These are phyloP conservation scores for Pimephales promelas DNA, from an alignment of 2,113 vertebrate species.

Conservation along the genomic window DNA sequence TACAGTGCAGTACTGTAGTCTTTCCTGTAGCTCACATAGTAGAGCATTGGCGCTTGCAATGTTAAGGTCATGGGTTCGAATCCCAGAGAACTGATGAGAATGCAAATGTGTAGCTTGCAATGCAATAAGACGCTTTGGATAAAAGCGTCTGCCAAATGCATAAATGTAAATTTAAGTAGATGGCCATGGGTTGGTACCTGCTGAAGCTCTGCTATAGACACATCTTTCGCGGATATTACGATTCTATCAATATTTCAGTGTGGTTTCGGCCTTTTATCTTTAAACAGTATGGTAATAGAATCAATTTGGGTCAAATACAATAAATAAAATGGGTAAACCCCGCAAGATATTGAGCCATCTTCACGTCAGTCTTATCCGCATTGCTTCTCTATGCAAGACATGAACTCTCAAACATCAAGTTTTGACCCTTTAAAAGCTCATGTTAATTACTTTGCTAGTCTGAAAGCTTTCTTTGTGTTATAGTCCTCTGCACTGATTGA, in stretches of 20 bases:
- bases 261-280: constrained; percentile 18
- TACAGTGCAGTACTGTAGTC: too few species aligned
- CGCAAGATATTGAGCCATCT: background rate
- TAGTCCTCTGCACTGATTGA: constrained; percentile 42
- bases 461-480: constrained; percentile 44
- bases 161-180: too few species aligned
- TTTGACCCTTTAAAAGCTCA: constrained; percentile 49
- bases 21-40: too few species aligned
- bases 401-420: background rate
- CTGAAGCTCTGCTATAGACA: background rate
- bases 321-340: constrained; percentile 21
- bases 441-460: constrained; percentile 32
- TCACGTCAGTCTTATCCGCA: constrained; percentile 2
- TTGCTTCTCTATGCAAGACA: constrained; percentile 1
- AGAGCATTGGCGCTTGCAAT: too few species aligned
- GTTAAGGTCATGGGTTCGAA: too few species aligned
- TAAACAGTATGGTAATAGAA: background rate
- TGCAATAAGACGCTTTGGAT: too few species aligned
- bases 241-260: constrained; percentile 28
- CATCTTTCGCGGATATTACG: background rate
- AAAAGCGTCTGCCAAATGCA: too few species aligned
- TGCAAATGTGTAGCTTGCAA: too few species aligned
- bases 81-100: too few species aligned
- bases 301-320: constrained; percentile 19
- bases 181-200: background rate